Conservation (phyloP, 1,140 invertebrate species). For the Eurosta solidaginis region DNA sequence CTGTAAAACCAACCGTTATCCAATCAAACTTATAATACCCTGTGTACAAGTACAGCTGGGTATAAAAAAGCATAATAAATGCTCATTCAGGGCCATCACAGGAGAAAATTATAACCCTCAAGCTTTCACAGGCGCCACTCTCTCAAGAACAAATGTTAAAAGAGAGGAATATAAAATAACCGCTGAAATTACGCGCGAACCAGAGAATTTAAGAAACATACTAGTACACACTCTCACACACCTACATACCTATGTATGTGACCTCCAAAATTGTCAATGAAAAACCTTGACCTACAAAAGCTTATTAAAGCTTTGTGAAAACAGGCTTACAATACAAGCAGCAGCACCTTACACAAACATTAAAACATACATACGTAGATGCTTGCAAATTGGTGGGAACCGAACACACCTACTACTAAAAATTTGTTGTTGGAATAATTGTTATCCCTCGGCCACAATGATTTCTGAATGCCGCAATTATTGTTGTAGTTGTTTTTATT, state of each 20-base stretch:
- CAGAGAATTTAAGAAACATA: neutral
- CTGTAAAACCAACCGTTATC: too few species aligned
- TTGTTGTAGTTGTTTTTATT: neutral
- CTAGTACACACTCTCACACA: neutral
- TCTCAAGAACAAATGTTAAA: neutral
- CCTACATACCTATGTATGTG: neutral
- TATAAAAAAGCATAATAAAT: too few species aligned
- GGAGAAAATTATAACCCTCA: neutral
- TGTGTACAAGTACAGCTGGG: too few species aligned
- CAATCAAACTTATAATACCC: too few species aligned
- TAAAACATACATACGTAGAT: neutral
- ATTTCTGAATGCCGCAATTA: neutral
- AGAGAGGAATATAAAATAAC: neutral
- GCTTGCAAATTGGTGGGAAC: neutral
- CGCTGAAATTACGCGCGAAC: neutral
- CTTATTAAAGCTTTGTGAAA: neutral
- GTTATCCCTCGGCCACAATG: neutral
- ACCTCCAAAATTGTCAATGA: slow-evolving; percentile 23
- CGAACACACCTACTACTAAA: neutral
- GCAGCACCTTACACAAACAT: neutral
- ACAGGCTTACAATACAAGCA: slow-evolving; percentile 3
- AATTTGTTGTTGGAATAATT: slow-evolving; percentile 4
- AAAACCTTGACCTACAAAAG: slow-evolving; percentile 16
- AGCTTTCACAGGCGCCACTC: neutral
- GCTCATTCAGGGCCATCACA: neutral